These are phyloP conservation scores for Cataglyphis cursor DNA, from an alignment of 2,888 invertebrate genomes.

Conservation along the genomic window DNA sequence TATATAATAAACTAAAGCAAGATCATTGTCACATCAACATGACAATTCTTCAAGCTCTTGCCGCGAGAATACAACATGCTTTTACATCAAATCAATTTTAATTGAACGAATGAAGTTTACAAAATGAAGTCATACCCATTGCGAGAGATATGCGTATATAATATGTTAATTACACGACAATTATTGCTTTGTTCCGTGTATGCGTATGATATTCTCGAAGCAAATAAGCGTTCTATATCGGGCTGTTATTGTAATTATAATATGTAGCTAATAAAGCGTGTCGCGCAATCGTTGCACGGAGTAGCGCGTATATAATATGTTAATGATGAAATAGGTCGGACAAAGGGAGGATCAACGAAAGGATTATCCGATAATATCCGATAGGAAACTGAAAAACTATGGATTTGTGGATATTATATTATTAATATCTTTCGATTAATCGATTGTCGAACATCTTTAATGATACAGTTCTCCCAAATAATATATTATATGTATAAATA, in stretches of 20 bases:
- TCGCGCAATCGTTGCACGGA: slow-evolving; percentile 45
- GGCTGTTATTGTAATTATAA: slow-evolving; percentile 55
- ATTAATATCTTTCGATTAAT: slow-evolving; percentile 19
- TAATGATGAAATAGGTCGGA: slow-evolving; percentile 46
- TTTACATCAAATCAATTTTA: slow-evolving; percentile 57
- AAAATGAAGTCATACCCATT: slow-evolving; percentile 52
- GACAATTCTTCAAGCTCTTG: slow-evolving; percentile 32
- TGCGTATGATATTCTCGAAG: slow-evolving; percentile 41
- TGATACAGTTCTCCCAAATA: background rate
- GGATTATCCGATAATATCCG: slow-evolving; percentile 32
- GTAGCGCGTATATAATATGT: slow-evolving; percentile 49
- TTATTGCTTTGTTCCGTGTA: slow-evolving; percentile 48
- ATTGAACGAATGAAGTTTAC: slow-evolving; percentile 55
- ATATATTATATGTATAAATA: background rate
- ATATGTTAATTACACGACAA: slow-evolving; percentile 56
- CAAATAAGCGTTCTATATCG: slow-evolving; percentile 48
- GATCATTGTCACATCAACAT: slow-evolving; percentile 25
- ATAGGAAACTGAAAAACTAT: slow-evolving; percentile 19
- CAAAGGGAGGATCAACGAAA: slow-evolving; percentile 31
- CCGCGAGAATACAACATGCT: slow-evolving; percentile 30
- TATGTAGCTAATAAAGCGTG: slow-evolving; percentile 50
- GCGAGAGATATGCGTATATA: slow-evolving; percentile 44
- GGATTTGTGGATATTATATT: background rate
- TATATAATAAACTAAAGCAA: background rate
- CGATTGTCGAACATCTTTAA: background rate